Conservation (phyloP, 2,888 invertebrate genomes). For the Tachina grossa region DNA sequence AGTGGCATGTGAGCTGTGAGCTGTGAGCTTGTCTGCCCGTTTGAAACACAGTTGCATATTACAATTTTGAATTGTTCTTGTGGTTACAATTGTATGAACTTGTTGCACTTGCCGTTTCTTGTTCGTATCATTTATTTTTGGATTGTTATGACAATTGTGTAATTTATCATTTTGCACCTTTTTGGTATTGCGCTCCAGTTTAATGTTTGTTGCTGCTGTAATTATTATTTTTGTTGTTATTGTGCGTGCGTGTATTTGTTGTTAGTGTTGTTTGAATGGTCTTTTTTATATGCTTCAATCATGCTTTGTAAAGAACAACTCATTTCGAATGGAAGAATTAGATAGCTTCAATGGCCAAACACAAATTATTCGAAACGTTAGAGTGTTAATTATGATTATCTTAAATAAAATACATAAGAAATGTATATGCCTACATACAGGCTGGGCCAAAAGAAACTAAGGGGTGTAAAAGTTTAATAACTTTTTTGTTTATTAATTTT, state of each 20-base stretch:
- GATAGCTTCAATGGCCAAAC: background rate
- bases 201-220: conserved; percentile 26
- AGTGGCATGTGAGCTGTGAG: conserved; percentile 50
- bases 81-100: conserved; percentile 57
- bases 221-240: conserved; percentile 28
- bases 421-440: no score
- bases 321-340: background rate
- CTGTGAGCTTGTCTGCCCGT: background rate
- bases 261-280: conserved; percentile 36
- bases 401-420: no score
- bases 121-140: background rate
- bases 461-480: no score
- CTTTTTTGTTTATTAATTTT: no score
- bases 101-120: conserved; percentile 52
- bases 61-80: conserved; percentile 45
- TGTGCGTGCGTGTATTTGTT: background rate
- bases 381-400: conserved; percentile 1
- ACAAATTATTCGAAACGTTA: background rate
- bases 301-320: background rate
- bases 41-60: conserved; percentile 28
- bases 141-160: conserved; percentile 71
- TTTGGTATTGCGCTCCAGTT: conserved; percentile 64
- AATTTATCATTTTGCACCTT: conserved; percentile 73
- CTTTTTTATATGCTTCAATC: conserved; percentile 40
- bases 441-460: no score